Evolutionary conservation across 1,140 invertebrate species (phyloP).

Genomic region (Temnothorax curvispinosus): DNA sequence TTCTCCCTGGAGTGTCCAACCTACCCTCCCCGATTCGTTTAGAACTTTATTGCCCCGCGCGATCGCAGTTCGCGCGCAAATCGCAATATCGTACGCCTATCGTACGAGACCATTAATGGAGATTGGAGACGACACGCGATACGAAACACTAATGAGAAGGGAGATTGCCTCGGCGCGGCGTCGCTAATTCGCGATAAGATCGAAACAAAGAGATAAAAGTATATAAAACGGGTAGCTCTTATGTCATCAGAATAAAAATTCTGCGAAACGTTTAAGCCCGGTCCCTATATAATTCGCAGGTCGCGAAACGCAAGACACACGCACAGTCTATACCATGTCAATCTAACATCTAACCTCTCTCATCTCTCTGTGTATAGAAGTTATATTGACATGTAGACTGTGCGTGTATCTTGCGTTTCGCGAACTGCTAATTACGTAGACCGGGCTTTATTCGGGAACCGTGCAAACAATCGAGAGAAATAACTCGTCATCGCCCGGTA

Average conservation of each 20-base stretch:
- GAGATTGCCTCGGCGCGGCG: constrained; percentile 12
- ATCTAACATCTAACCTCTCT: no score
- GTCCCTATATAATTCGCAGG: no score
- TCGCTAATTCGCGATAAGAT: constrained; percentile 37
- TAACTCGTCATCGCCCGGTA: background rate
- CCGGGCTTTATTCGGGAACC: background rate
- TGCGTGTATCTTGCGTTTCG: no score
- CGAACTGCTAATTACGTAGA: no score
- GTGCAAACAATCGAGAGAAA: background rate
- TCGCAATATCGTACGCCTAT: background rate
- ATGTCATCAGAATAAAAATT: background rate
- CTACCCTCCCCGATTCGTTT: constrained; percentile 53
- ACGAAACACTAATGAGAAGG: constrained; percentile 26
- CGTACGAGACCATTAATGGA: constrained; percentile 3
- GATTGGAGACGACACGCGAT: constrained; percentile 44
- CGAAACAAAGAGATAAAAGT: background rate
- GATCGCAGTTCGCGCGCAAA: constrained; percentile 23
- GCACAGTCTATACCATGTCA: no score
- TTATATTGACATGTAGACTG: no score
- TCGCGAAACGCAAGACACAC: no score
- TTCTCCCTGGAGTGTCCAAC: constrained; percentile 61
- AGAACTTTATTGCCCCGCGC: constrained; percentile 61
- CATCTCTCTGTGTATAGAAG: no score
- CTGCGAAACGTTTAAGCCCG: background rate
- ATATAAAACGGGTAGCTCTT: background rate